phyloP scores from a whole-genome alignment of 2,888 invertebrate species.

The Argyresthia albistria region DNA sequence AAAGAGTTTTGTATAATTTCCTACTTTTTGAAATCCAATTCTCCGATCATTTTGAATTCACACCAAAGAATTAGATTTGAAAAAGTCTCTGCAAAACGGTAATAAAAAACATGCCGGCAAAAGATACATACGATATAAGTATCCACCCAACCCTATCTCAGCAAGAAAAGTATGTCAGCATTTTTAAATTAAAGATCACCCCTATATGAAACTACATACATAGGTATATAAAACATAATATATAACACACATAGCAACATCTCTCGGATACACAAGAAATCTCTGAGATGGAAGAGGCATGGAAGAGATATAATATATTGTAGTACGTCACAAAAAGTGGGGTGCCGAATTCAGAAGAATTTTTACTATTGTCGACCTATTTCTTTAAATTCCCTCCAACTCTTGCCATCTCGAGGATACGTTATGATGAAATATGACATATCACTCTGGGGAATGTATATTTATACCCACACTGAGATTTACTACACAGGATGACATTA shows the following conservation, averaged over 20 bases:
- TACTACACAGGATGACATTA: too few species aligned
- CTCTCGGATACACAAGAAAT: not conserved
- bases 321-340: not conserved
- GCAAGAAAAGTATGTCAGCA: not conserved
- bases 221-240: not conserved
- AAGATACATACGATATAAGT: not conserved
- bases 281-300: not conserved
- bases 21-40: too few species aligned
- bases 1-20: too few species aligned
- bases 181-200: not conserved
- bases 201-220: not conserved
- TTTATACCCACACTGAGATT: not conserved
- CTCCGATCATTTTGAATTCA: too few species aligned
- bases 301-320: not conserved
- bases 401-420: not conserved
- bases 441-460: not conserved
- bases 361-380: not conserved
- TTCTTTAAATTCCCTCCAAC: not conserved
- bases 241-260: too few species aligned
- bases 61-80: too few species aligned
- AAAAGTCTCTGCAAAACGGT: too few species aligned
- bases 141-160: not conserved
- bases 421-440: not conserved
- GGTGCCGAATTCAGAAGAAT: not conserved
- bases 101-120: not conserved